These are phyloP conservation scores for Bos taurus DNA, from an alignment of 2,113 vertebrate species.

Conservation along the genomic window ARS-UCD2.0 NC_037344.1:18111501-18112000, in stretches of 20 bases:
- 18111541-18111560: not conserved
- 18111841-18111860: not conserved
- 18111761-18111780: not conserved
- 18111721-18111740: not conserved
- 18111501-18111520: not conserved
- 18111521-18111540: not conserved
- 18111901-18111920: not conserved
- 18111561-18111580: not conserved
- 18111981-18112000: not conserved
- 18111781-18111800: not conserved
- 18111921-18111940: fast-evolving
- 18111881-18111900: not conserved
- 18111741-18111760: not conserved
- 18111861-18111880: not conserved
- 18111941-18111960: not conserved
- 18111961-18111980: not conserved
- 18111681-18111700: not conserved
- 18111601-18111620: not conserved
- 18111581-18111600: not conserved
- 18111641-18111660: not conserved
- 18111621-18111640: not conserved
- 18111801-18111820: not conserved
- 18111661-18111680: not conserved
- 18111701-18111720: not conserved
- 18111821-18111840: not conserved